Percentiles rank a stretch among this genome's conserved stretches.
phyloP scores from a whole-genome alignment of 2,113 vertebrate genomes.

The Ammodramus savannarum region DNA sequence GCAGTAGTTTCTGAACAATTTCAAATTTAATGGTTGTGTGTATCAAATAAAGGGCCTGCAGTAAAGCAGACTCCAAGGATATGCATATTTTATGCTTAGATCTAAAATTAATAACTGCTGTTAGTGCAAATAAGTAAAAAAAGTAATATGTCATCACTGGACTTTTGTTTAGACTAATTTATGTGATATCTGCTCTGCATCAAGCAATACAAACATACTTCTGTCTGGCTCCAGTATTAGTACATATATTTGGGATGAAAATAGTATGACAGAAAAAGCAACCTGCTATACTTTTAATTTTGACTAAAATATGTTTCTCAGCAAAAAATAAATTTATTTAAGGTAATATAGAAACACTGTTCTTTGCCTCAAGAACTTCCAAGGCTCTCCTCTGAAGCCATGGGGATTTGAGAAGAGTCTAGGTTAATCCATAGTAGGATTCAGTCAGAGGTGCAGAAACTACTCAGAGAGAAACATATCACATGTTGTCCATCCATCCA shows the following conservation, averaged over 20 bases:
- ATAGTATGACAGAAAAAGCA: slow-evolving; percentile 36
- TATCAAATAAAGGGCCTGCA: slow-evolving; percentile 62
- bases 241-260: slow-evolving; percentile 44
- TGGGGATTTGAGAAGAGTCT: background rate
- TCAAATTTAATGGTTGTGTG: slow-evolving; percentile 65
- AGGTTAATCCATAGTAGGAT: background rate
- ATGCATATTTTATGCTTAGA: slow-evolving; percentile 58
- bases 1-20: slow-evolving; percentile 67
- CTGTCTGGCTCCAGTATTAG: background rate
- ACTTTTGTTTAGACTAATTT: slow-evolving; percentile 70
- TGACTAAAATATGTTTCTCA: slow-evolving; percentile 1
- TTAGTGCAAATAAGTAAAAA: slow-evolving; percentile 46
- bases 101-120: slow-evolving; percentile 70
- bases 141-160: slow-evolving; percentile 45
- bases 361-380: background rate
- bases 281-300: slow-evolving; percentile 26
- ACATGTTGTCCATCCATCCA: background rate
- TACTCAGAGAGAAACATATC: background rate
- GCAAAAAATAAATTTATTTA: background rate
- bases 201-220: slow-evolving; percentile 32
- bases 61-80: slow-evolving; percentile 67
- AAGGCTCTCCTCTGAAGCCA: background rate
- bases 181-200: slow-evolving; percentile 36
- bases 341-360: background rate
- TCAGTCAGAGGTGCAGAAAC: background rate